Base-by-base conservation (phyloP, 2,797 vertebrate genomes). In the Sebastes steindachneri region DNA sequence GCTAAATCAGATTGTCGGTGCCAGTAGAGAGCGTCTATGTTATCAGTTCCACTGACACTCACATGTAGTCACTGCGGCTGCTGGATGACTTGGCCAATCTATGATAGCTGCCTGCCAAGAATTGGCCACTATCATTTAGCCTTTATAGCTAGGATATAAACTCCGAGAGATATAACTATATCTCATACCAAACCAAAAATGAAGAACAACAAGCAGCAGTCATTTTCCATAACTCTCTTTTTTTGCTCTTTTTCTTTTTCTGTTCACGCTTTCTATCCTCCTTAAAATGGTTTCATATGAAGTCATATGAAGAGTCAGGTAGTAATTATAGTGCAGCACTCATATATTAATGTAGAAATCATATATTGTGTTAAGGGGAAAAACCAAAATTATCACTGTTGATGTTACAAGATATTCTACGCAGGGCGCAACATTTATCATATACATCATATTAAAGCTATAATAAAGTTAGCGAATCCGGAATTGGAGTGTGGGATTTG, bases 81-180 rank as follows among this genome's bases (percentile, higher is more conserved):
- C 41, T 73, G 33, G 58, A 67, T 51, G 71, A 60, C 66, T 75
- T 71, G 82, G 75, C 85, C 59, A 77, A 51, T 77, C 59, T 54
- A 9, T 65, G 70, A 84, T 83, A 84, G 64, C 75, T 57, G 77
- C 26, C 82, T 78, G 77, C 85, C 86, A 89, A 86, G 62, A 67
- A 63, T 33, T 59, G 65, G 63, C 68, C 81, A 80, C 54, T 62
- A 48, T 76, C 68, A 79, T 35, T 83, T 77, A 86, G 68, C 67
- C 70, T 83, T 85, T 79, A 74, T 84, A 73, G 77, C 68, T 33
- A 26, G 59, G 80, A 77, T 80, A 81, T 84, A 77, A 78, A 85
- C 51, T 76, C 68, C 57, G 67, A 75, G 68, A 77, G 68, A 88
- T 74, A 67, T 65, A 88, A 64, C 63, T 54, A 74, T 76, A 82